A percentile compares a stretch with the other conserved stretches of the same genome.
Conservation (phyloP, 2,888 invertebrate species). For the Zaprionus obscuricornis region DNA sequence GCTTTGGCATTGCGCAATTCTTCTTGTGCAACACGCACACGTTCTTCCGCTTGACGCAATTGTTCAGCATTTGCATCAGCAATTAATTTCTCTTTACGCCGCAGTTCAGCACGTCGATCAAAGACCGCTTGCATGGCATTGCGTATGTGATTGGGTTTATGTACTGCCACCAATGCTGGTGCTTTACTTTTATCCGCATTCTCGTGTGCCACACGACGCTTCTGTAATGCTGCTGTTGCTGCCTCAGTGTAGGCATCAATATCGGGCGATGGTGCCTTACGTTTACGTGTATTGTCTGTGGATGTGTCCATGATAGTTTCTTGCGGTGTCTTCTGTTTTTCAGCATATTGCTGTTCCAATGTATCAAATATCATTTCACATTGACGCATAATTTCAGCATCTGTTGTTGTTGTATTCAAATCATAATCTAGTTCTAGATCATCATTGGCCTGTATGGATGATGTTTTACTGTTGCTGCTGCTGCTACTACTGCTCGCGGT, state of each 20-base stretch:
- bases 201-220: conserved; percentile 90
- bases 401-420: conserved; percentile 83
- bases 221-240: conserved; percentile 81
- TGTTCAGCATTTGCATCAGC: conserved; percentile 71
- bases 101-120: conserved; percentile 75
- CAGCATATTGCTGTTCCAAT: conserved; percentile 84
- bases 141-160: conserved; percentile 84
- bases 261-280: conserved; percentile 69
- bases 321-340: conserved; percentile 75
- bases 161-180: conserved; percentile 83
- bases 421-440: conserved; percentile 77
- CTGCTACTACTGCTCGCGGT: neutral
- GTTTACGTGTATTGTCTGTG: conserved; percentile 50
- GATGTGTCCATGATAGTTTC: conserved; percentile 34
- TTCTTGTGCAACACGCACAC: conserved; percentile 77
- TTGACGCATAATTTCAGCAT: conserved; percentile 90
- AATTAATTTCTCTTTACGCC: conserved; percentile 70
- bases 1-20: conserved; percentile 60
- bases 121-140: conserved; percentile 85
- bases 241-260: conserved; percentile 82
- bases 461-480: no score
- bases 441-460: conserved; percentile 24
- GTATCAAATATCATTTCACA: conserved; percentile 95
- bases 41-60: conserved; percentile 80
- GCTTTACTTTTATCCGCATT: conserved; percentile 84